Evolutionary conservation across 2,888 invertebrate species (phyloP), one percentile per base, ranked within the genome.

Genomic region (Marasmarcha lunaedactyla): DNA sequence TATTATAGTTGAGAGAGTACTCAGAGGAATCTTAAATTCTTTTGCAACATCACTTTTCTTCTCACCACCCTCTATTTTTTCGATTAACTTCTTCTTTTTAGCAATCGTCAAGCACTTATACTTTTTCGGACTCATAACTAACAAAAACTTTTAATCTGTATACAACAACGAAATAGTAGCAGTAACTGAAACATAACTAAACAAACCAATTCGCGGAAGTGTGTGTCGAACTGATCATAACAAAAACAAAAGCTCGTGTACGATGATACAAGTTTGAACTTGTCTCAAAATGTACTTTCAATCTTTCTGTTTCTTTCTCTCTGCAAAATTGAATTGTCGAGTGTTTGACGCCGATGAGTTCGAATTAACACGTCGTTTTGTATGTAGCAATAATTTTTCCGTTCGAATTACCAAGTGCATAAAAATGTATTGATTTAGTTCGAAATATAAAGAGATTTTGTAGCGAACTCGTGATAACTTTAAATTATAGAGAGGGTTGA

Each of bases 281-380:
- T n/a, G n/a, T n/a, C n/a, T n/a, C n/a, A n/a, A n/a, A n/a, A n/a
- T n/a, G n/a, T n/a, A n/a, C n/a, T n/a, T n/a, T n/a, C n/a, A n/a
- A n/a, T n/a, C n/a, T n/a, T n/a, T n/a, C n/a, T n/a, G n/a, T n/a
- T n/a, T n/a, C n/a, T n/a, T n/a, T n/a, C n/a, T n/a, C 37, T 35
- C 35, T 44, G 42, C 42, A 42, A 42, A 41, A 42, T 47, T 41
- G 42, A 47, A 45, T 46, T 47, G 42, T 44, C 42, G 40, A 45
- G 42, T 43, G 46, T 44, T 43, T 33, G 39, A 44, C 42, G 44
- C 42, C 35, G 36, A 42, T 44, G n/a, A n/a, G n/a, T n/a, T n/a
- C n/a, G n/a, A n/a, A n/a, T n/a, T n/a, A n/a, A n/a, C n/a, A n/a
- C n/a, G n/a, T n/a, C n/a, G n/a, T n/a, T n/a, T n/a, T n/a, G n/a